Percentiles rank a stretch among this genome's conserved stretches.
Conservation (phyloP, 1,140 invertebrate genomes). For the Manduca sexta region DNA sequence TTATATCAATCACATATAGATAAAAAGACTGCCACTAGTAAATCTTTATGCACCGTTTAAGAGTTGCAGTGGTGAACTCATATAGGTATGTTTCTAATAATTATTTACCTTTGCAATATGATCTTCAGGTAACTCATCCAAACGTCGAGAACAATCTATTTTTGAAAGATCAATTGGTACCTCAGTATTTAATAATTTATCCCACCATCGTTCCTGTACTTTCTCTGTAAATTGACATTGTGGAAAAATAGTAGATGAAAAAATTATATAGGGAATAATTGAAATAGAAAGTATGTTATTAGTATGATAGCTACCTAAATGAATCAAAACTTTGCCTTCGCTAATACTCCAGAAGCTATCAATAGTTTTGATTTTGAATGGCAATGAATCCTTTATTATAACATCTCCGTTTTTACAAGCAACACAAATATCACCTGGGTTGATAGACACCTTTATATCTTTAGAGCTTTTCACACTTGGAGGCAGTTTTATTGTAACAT, state of each 20-base stretch:
- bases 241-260: not conserved
- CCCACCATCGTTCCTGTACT: conserved; percentile 88
- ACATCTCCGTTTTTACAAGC: conserved; percentile 45
- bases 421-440: conserved; percentile 72
- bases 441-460: conserved; percentile 79
- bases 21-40: not conserved
- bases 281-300: too few relatives aligned
- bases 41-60: too few relatives aligned
- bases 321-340: conserved; percentile 76
- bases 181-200: conserved; percentile 81
- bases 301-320: conserved; percentile 54
- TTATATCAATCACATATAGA: too few relatives aligned
- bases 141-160: conserved; percentile 85
- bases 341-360: conserved; percentile 89
- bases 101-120: conserved; percentile 81
- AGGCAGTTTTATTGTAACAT: conserved; percentile 82
- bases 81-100: too few relatives aligned
- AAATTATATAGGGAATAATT: too few relatives aligned
- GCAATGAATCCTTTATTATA: conserved; percentile 79
- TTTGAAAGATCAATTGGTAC: conserved; percentile 84
- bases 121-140: conserved; percentile 84
- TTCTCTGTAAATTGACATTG: conserved; percentile 83
- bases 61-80: too few relatives aligned
- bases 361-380: conserved; percentile 79
- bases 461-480: conserved; percentile 75